Evolutionary conservation across 2,888 invertebrate genomes (phyloP).

Genomic region (Drosophila merina): DNA sequence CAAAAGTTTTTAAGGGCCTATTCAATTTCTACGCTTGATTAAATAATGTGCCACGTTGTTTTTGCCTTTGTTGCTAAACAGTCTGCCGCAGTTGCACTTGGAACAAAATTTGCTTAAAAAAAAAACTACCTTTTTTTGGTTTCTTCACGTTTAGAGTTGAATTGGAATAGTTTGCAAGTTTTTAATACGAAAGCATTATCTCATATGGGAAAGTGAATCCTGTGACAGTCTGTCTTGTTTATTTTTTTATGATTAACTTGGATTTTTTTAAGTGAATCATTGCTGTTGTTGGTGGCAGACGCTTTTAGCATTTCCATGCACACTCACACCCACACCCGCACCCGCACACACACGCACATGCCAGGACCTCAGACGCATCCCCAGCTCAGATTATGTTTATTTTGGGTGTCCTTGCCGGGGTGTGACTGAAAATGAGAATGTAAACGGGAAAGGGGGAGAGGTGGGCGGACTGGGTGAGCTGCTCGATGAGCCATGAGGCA

Average conservation of each 20-base stretch:
- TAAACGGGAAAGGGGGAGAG: conserved; percentile 3
- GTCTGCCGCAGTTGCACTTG: conserved; percentile 39
- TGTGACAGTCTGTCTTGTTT: conserved; percentile 1
- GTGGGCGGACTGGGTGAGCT: conserved; percentile 47
- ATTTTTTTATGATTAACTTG: not conserved
- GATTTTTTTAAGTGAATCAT: conserved; percentile 9
- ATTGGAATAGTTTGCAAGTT: not conserved
- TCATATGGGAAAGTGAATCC: not conserved
- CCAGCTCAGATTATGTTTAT: conserved; percentile 73
- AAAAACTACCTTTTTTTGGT: not conserved
- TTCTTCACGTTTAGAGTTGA: not conserved
- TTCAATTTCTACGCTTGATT: conserved; percentile 79
- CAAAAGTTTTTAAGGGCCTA: conserved; percentile 78
- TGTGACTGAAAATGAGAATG: conserved; percentile 26
- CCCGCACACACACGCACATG: conserved; percentile 10
- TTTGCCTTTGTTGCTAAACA: conserved; percentile 37
- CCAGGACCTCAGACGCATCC: conserved; percentile 10
- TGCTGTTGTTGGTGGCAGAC: conserved; percentile 54
- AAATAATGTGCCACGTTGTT: conserved; percentile 72
- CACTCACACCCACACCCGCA: conserved; percentile 49
- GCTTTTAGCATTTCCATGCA: conserved; percentile 72
- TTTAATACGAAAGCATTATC: not conserved
- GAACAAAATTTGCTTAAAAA: not conserved
- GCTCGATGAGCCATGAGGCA: conserved; percentile 72
- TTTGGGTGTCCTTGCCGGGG: conserved; percentile 56